Evolutionary conservation across 2,888 invertebrate genomes (phyloP).

Genomic region (Drosophila parthenogenetica): DNA sequence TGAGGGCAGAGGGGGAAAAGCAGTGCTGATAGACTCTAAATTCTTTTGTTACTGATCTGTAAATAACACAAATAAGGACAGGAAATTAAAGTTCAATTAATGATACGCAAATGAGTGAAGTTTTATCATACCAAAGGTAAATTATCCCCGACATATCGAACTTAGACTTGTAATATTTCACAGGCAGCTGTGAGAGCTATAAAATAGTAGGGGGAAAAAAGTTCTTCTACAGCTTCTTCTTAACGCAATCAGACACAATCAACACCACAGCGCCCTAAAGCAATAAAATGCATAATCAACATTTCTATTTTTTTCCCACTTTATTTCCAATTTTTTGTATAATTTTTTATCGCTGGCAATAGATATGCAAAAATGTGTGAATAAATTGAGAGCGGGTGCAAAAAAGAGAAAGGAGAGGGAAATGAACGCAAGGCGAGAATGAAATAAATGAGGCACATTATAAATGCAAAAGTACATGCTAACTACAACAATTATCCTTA

Average conservation of each 20-base stretch:
- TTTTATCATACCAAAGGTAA: too few relatives aligned
- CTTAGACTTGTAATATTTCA: slow-evolving; percentile 24
- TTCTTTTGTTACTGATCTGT: too few relatives aligned
- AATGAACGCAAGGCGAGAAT: slow-evolving; percentile 26
- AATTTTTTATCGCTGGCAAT: slow-evolving; percentile 64
- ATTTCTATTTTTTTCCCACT: slow-evolving; percentile 44
- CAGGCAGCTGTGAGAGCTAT: slow-evolving; percentile 14
- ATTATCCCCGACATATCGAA: not conserved
- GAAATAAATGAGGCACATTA: slow-evolving; percentile 81
- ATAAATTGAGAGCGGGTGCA: slow-evolving; percentile 4
- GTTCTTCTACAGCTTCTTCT: not conserved
- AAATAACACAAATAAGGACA: too few relatives aligned
- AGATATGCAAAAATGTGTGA: slow-evolving; percentile 65
- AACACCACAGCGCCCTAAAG: slow-evolving; percentile 65
- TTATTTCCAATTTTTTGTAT: slow-evolving; percentile 8
- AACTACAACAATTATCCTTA: slow-evolving; percentile 80
- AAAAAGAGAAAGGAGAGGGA: not conserved
- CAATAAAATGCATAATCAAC: slow-evolving; percentile 78
- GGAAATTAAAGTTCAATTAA: too few relatives aligned
- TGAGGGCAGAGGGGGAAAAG: too few relatives aligned
- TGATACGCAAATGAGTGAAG: too few relatives aligned
- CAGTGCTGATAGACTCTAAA: too few relatives aligned
- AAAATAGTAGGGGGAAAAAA: not conserved
- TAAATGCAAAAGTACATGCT: slow-evolving; percentile 80
- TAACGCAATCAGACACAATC: slow-evolving; percentile 75